Conservation (phyloP, 2,113 vertebrate species). For the Amphiprion percula region DNA sequence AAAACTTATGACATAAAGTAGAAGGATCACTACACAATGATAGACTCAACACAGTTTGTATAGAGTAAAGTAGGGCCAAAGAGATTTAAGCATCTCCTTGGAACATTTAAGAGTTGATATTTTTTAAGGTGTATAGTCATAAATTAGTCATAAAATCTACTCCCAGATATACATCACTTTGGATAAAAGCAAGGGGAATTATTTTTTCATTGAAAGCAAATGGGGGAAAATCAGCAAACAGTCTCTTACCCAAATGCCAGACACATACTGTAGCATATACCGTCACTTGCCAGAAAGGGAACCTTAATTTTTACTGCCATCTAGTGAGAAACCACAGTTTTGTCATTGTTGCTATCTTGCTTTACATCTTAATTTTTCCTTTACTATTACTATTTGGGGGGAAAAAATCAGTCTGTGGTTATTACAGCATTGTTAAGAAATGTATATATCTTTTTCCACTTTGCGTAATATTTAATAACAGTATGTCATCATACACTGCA, state of each 20-base stretch:
- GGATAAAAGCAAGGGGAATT: no score
- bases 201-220: neutral
- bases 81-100: no score
- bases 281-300: neutral
- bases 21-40: no score
- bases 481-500: no score
- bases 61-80: no score
- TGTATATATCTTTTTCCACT: neutral
- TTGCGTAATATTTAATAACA: neutral
- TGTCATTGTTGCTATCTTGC: neutral
- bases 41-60: no score
- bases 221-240: neutral
- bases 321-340: slow-evolving; percentile 48
- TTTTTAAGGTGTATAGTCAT: neutral
- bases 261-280: neutral
- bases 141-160: no score
- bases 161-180: no score
- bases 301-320: slow-evolving; percentile 64
- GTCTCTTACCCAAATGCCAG: neutral
- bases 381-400: no score
- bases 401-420: neutral
- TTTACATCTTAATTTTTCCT: neutral
- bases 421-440: neutral
- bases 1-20: no score
- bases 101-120: neutral